These are phyloP conservation scores for Boloria selene DNA, from an alignment of 2,888 invertebrate species.

Conservation along the genomic window DNA sequence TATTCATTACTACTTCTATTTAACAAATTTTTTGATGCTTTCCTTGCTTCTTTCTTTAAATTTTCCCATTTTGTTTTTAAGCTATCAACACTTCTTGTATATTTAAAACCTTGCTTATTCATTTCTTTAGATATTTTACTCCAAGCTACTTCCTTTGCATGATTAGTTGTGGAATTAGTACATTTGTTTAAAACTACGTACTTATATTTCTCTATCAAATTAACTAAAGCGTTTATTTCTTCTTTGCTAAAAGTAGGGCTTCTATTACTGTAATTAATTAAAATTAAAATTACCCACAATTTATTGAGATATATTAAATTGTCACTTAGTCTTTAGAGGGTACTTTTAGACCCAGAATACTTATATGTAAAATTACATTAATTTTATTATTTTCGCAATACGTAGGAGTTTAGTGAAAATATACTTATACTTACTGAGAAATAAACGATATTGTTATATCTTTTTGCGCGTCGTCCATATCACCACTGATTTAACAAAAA, in stretches of 20 bases:
- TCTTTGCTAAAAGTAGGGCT: conserved; percentile 59
- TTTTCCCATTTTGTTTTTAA: conserved; percentile 72
- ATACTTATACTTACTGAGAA: conserved; percentile 37
- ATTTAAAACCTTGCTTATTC: conserved; percentile 55
- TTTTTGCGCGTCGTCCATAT: conserved; percentile 31
- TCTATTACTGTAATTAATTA: conserved; percentile 57
- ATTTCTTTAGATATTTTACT: conserved; percentile 58
- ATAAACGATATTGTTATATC: conserved; percentile 18
- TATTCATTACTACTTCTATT: conserved; percentile 49
- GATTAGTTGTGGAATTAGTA: conserved; percentile 51
- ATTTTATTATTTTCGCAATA: not conserved
- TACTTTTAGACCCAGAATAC: too few species aligned
- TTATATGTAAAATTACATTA: too few species aligned
- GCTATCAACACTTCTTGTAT: conserved; percentile 54
- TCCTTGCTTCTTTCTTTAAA: conserved; percentile 59
- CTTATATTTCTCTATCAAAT: conserved; percentile 63
- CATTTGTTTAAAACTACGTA: conserved; percentile 61
- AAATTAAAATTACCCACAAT: not conserved
- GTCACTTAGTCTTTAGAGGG: too few species aligned
- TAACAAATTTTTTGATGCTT: conserved; percentile 55
- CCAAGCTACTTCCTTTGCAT: conserved; percentile 67
- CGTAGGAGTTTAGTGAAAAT: too few species aligned
- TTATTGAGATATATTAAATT: too few species aligned
- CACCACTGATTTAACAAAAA: not conserved
- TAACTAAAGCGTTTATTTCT: conserved; percentile 59